Evolutionary conservation across 2,888 invertebrate genomes (phyloP).

Genomic region (Thymelicus lineola): DNA sequence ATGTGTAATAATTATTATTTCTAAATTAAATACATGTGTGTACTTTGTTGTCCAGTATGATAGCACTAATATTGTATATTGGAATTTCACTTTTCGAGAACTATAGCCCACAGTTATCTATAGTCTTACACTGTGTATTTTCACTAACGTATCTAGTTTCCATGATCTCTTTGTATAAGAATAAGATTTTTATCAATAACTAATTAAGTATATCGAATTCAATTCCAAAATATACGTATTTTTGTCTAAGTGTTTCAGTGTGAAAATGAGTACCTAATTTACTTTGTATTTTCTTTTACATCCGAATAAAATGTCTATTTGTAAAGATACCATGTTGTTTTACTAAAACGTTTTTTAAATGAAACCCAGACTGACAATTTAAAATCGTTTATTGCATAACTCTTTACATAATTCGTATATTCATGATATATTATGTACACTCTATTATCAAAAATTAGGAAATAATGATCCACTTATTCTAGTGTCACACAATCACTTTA

Average conservation of each 20-base stretch:
- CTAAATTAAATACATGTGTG: conserved; percentile 22
- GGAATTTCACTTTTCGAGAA: conserved; percentile 5
- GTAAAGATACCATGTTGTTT: conserved; percentile 61
- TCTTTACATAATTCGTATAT: conserved; percentile 52
- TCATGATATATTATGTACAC: conserved; percentile 47
- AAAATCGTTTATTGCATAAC: conserved; percentile 51
- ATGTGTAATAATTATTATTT: conserved; percentile 40
- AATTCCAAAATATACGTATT: conserved; percentile 78
- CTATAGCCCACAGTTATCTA: conserved; percentile 51
- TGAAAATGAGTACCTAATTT: conserved; percentile 65
- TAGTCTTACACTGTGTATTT: conserved; percentile 49
- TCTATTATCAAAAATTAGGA: conserved; percentile 43
- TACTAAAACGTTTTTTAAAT: conserved; percentile 47
- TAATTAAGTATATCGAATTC: conserved; percentile 70
- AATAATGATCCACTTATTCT: conserved; percentile 42
- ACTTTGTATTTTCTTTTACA: conserved; percentile 80
- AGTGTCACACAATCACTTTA: conserved; percentile 44
- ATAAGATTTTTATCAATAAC: conserved; percentile 49
- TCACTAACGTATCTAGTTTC: conserved; percentile 53
- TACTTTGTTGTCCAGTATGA: conserved; percentile 22
- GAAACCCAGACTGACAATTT: conserved; percentile 62
- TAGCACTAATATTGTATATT: conserved; percentile 18
- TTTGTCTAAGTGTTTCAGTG: conserved; percentile 77
- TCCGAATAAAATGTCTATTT: conserved; percentile 82
- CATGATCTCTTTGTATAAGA: conserved; percentile 58